A percentile compares a stretch with the other conserved stretches of the same genome.
phyloP scores from a whole-genome alignment of 2,797 vertebrate genomes.

The Betta splendens region DNA sequence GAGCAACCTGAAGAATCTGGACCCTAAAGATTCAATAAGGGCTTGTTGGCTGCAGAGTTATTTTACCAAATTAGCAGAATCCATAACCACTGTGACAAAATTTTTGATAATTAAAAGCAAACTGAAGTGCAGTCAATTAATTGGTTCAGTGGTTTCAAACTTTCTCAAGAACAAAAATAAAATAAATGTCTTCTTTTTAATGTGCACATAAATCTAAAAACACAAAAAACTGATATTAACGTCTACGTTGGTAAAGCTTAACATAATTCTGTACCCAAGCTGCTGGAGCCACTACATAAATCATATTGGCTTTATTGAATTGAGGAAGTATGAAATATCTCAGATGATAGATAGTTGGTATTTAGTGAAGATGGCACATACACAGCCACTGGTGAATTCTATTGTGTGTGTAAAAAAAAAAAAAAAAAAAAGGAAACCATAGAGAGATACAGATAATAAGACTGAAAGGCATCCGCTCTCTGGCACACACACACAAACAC shows the following conservation, averaged over 20 bases:
- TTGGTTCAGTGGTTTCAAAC: neutral
- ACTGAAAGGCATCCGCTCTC: conserved; percentile 28
- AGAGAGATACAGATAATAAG: conserved; percentile 9
- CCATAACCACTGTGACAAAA: neutral
- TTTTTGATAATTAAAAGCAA: neutral
- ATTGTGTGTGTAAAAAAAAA: conserved; percentile 8
- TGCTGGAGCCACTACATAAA: conserved; percentile 57
- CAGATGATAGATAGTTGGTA: conserved; percentile 72
- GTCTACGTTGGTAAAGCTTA: conserved; percentile 32
- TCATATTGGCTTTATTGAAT: conserved; percentile 70
- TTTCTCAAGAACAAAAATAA: neutral
- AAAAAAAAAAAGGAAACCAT: neutral
- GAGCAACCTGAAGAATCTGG: neutral
- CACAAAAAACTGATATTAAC: conserved; percentile 29
- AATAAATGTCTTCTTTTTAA: conserved; percentile 1
- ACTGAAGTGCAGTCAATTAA: neutral
- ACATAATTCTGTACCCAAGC: conserved; percentile 40
- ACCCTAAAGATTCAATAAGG: neutral
- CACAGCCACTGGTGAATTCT: conserved; percentile 48
- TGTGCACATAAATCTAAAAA: conserved; percentile 26
- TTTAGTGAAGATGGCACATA: conserved; percentile 67
- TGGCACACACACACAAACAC: conserved; percentile 2
- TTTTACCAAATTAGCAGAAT: neutral
- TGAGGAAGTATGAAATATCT: conserved; percentile 67
- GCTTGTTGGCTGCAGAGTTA: neutral